These are phyloP conservation scores for Poecilia latipinna DNA, from an alignment of 2,113 vertebrate species.

Conservation along the genomic window DNA sequence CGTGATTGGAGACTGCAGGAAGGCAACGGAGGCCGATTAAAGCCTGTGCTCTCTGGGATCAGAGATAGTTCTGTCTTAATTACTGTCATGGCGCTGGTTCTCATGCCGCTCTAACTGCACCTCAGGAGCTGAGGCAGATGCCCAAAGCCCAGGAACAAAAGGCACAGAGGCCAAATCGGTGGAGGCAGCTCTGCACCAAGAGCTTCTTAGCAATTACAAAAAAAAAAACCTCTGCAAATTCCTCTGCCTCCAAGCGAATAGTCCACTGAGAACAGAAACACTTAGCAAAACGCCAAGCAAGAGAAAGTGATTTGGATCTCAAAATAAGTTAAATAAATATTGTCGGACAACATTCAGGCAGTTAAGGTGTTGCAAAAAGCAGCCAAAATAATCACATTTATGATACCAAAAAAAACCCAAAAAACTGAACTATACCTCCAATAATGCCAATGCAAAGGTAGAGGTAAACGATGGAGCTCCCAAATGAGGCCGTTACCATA, in stretches of 20 bases:
- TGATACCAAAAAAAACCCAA: conserved; percentile 78
- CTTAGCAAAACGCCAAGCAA: conserved; percentile 20
- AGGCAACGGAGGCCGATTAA: conserved; percentile 52
- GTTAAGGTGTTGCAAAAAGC: not conserved
- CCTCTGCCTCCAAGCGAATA: not conserved
- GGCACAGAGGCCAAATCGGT: conserved; percentile 11
- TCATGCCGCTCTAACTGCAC: conserved; percentile 43
- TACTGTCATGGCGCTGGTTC: conserved; percentile 61
- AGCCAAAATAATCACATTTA: not conserved
- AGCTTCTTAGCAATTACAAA: conserved; percentile 32
- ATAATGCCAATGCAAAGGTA: conserved; percentile 84
- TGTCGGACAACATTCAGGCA: not conserved
- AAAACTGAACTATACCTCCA: conserved; percentile 76
- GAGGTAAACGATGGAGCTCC: conserved; percentile 82
- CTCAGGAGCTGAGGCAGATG: conserved; percentile 38
- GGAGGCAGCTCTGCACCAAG: conserved; percentile 31
- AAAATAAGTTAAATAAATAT: not conserved
- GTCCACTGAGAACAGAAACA: conserved; percentile 10
- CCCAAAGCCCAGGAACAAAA: conserved; percentile 36
- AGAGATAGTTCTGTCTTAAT: conserved; percentile 72
- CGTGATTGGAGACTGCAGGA: conserved; percentile 62
- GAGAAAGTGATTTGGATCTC: not conserved
- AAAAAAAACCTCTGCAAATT: not conserved
- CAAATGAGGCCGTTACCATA: conserved; percentile 83
- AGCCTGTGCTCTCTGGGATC: conserved; percentile 60